phyloP scores from a whole-genome alignment of 2,888 invertebrate genomes.

The Trachelus stipa region DNA sequence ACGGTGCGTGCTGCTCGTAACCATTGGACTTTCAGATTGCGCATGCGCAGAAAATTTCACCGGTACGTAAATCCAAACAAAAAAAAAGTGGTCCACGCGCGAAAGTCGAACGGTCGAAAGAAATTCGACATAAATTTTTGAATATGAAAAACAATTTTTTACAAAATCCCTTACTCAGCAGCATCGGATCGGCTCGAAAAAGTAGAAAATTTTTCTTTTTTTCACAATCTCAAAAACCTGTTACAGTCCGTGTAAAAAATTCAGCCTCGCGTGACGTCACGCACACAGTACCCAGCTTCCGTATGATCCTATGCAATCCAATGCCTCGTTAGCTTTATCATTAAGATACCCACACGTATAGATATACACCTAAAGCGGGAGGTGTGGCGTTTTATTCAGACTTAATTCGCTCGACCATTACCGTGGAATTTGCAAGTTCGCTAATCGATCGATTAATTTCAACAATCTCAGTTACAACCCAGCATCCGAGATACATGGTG shows the following conservation, averaged over 20 bases:
- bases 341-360: background rate
- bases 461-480: background rate
- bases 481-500: background rate
- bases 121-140: too few relatives aligned
- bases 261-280: slow-evolving; percentile 18
- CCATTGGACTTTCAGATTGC: background rate
- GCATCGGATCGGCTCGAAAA: background rate
- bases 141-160: background rate
- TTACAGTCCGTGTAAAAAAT: slow-evolving; percentile 9
- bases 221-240: slow-evolving; percentile 18
- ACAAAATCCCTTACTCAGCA: background rate
- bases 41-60: background rate
- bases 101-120: background rate
- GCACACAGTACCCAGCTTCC: slow-evolving; percentile 16
- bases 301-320: slow-evolving; percentile 13
- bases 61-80: background rate
- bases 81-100: background rate
- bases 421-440: background rate
- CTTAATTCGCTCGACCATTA: background rate
- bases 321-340: background rate
- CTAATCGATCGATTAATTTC: background rate
- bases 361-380: background rate
- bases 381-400: background rate
- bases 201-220: background rate
- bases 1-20: background rate